These are phyloP conservation scores for Trematomus loennbergii DNA, from an alignment of 2,113 vertebrate species.

Conservation along the genomic window DNA sequence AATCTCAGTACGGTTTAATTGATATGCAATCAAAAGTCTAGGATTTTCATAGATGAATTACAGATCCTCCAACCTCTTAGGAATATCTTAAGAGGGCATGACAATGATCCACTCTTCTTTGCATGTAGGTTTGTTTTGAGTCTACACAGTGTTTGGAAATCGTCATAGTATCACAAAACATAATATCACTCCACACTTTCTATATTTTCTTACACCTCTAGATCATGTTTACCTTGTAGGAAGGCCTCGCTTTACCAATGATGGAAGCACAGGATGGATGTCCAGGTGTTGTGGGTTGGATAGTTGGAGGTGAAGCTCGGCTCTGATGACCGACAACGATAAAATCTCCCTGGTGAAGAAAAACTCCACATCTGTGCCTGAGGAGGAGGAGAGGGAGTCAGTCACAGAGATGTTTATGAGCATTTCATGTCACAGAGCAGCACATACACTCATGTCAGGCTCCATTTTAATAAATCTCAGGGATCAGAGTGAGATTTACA, in stretches of 20 bases:
- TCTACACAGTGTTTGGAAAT: too few species aligned
- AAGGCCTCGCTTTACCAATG: constrained; percentile 71
- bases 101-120: too few species aligned
- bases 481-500: neutral
- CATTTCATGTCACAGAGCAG: constrained; percentile 16
- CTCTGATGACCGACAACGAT: constrained; percentile 63
- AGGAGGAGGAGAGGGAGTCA: neutral
- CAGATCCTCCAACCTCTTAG: too few species aligned
- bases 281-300: constrained; percentile 77
- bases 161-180: too few species aligned
- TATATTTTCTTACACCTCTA: too few species aligned
- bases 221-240: constrained; percentile 76
- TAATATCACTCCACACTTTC: too few species aligned
- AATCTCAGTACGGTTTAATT: too few species aligned
- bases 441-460: neutral
- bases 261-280: constrained; percentile 77
- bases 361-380: constrained; percentile 81
- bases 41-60: too few species aligned
- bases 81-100: too few species aligned
- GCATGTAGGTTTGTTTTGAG: too few species aligned
- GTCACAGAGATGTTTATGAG: neutral
- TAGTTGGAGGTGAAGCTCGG: constrained; percentile 84
- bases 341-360: constrained; percentile 77
- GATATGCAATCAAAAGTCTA: too few species aligned
- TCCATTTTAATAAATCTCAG: neutral